Base-by-base conservation (phyloP, 2,888 invertebrate genomes). In the Stegophylla sp. region DNA sequence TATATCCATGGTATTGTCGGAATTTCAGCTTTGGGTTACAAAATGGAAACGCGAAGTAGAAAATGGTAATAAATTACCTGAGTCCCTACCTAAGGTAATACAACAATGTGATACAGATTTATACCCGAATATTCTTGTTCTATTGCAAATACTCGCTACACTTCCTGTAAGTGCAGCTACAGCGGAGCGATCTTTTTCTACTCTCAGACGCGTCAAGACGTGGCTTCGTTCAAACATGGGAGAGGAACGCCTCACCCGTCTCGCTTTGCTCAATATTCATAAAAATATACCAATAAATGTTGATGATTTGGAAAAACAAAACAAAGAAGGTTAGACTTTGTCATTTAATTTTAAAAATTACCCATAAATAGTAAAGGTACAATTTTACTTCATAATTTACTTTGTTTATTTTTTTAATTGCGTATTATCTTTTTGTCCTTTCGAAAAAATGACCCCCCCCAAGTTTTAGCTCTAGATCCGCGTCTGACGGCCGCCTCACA, bases 211-310 rank as follows among this genome's bases (percentile, higher is more conserved):
- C 48, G 34, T 72, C 34, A 79, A 82, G 48, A 76, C 67, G 23
- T 82, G 77, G 82, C 56, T 82, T 59, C 28, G 67, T 26, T 43
- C 77, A 51, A 73, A 63, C 23, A 82, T 74, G 74, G 26, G 63
- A 75, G 67, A 53, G 66, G 82, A 82, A 17, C 59, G 73, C 59
- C 71, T 77, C 23, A 59, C 61, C 9, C 69, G 51, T 34, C 64
- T 82, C 3, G 66, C 79, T 23, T 72, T 82, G 34, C 71, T 77
- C 23, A 79, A 82, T 56, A 72, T 82, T 43, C 79, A 82, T 56
- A 71, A 69, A 20, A 17, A 59, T 20, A 82, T 69, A 56, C 7
- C 34, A 5, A 23, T 75, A 7, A 59, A 75, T 13, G 10, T 45
- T 59, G 41, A 75, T 56, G 41, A 75, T 75, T 26, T 34, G 17